Percentiles rank a stretch among this genome's conserved stretches.
Conservation (phyloP, 2,888 invertebrate species). For the Phaedon cochleariae region DNA sequence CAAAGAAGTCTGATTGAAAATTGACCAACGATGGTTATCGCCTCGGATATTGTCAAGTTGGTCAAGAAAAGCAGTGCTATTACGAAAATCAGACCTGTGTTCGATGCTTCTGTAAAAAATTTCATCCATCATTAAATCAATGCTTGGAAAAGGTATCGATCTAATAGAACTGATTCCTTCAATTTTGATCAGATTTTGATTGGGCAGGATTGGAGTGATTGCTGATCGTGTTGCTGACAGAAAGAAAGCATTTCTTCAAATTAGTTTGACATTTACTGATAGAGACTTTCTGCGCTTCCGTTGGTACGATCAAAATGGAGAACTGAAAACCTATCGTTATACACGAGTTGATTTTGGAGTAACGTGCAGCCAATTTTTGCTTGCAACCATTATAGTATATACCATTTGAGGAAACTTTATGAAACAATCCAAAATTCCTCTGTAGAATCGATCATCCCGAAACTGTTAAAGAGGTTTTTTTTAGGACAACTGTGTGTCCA, state of each 20-base stretch:
- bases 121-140: slow-evolving; percentile 13
- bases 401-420: slow-evolving; percentile 22
- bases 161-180: not conserved
- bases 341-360: slow-evolving; percentile 33
- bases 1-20: slow-evolving; percentile 11
- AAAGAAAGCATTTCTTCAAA: slow-evolving; percentile 51
- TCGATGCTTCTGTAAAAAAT: slow-evolving; percentile 34
- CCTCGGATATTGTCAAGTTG: no score
- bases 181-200: slow-evolving; percentile 35
- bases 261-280: slow-evolving; percentile 41
- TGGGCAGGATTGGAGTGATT: slow-evolving; percentile 35
- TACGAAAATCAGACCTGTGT: slow-evolving; percentile 18
- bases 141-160: not conserved
- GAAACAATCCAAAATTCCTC: slow-evolving; percentile 26
- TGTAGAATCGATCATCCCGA: slow-evolving; percentile 21
- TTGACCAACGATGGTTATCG: slow-evolving; percentile 11
- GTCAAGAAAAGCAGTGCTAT: slow-evolving; percentile 14
- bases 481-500: slow-evolving; percentile 29
- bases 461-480: slow-evolving; percentile 24
- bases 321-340: slow-evolving; percentile 30
- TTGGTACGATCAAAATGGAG: slow-evolving; percentile 36
- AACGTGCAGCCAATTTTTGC: not conserved
- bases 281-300: slow-evolving; percentile 47
- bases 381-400: slow-evolving; percentile 33
- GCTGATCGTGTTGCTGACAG: slow-evolving; percentile 50